Conservation (phyloP, 2,797 vertebrate species). For the Pseudochirops corinnae region DNA sequence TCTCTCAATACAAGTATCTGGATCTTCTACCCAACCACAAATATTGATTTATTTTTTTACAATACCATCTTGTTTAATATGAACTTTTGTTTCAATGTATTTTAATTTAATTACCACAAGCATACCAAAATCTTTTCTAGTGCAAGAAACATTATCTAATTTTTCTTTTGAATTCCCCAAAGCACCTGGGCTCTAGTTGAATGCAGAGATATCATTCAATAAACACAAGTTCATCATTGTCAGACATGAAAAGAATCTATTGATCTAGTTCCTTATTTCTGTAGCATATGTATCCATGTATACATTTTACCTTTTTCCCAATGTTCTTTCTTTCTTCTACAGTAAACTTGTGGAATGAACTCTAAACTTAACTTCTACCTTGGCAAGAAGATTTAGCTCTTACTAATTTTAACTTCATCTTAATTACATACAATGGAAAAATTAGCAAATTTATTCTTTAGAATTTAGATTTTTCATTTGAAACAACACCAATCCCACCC, state of each 20-base stretch:
- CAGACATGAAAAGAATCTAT: not conserved
- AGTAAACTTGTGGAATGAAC: too few species aligned
- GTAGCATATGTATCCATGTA: not conserved
- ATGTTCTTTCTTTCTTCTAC: too few species aligned
- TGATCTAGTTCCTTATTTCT: not conserved
- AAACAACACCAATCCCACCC: not conserved
- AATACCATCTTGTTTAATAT: not conserved
- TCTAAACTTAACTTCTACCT: not conserved
- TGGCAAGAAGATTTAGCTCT: not conserved
- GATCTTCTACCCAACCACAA: not conserved
- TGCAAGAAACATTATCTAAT: not conserved
- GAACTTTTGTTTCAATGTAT: not conserved
- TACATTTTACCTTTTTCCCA: not conserved
- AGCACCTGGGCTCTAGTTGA: not conserved
- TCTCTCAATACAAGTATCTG: not conserved
- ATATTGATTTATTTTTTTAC: not conserved
- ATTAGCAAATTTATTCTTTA: not conserved
- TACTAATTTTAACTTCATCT: conserved; percentile 1
- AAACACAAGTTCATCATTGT: not conserved
- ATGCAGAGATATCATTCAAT: not conserved
- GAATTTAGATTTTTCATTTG: not conserved
- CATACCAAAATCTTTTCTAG: not conserved
- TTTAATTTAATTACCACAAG: not conserved
- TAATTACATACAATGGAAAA: conserved; percentile 12
- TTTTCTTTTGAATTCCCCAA: not conserved